These are phyloP conservation scores for Eupithecia abbreviata DNA, from an alignment of 2,888 invertebrate genomes.

Conservation along the genomic window DNA sequence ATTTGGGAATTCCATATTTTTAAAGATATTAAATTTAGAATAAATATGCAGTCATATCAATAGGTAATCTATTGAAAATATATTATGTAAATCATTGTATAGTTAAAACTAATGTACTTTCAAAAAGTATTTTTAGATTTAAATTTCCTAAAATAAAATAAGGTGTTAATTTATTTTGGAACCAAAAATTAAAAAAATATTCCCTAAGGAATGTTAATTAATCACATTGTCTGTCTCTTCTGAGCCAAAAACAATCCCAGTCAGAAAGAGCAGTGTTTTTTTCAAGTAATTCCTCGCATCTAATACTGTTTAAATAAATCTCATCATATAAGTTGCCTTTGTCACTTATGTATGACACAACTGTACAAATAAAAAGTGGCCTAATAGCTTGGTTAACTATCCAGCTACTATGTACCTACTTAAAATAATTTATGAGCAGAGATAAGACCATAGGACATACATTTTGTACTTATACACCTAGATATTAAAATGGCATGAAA, in stretches of 20 bases:
- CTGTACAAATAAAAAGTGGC: not conserved
- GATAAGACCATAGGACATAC: not conserved
- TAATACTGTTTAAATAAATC: constrained; percentile 7
- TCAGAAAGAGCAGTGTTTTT: not conserved
- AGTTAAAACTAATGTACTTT: not conserved
- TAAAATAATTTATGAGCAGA: not conserved
- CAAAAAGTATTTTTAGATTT: not conserved
- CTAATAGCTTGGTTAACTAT: not conserved
- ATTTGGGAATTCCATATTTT: not conserved
- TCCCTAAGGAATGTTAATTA: not conserved
- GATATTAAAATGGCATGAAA: not conserved
- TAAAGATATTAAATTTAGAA: not conserved
- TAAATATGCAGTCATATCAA: not conserved
- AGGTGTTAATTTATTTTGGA: not conserved
- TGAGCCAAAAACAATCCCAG: not conserved
- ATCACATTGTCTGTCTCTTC: constrained; percentile 3
- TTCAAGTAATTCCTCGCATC: not conserved
- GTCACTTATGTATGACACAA: not conserved
- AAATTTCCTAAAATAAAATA: not conserved
- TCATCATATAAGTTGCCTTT: not conserved
- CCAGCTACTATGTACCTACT: not conserved
- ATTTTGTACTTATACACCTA: constrained; percentile 3
- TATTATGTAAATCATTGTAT: not conserved
- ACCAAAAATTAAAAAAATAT: not conserved
- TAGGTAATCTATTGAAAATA: not conserved